phyloP scores from a whole-genome alignment of 2,797 vertebrate species.

The Lutjanus argentimaculatus region DNA sequence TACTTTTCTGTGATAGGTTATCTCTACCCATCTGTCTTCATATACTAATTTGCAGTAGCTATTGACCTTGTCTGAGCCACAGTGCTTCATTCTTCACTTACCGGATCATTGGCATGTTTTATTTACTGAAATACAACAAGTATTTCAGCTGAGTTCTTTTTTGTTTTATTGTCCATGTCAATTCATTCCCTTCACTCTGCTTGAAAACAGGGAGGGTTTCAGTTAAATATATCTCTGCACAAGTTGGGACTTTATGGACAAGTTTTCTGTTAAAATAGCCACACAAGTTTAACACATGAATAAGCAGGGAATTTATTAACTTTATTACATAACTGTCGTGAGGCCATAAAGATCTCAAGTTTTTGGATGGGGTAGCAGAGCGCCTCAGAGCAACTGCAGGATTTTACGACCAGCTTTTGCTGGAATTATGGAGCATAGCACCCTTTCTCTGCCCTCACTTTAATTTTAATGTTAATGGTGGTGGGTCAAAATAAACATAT shows the following conservation, averaged over 20 bases:
- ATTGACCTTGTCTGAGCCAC: constrained; percentile 26
- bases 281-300: constrained; percentile 50
- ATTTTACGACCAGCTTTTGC: constrained; percentile 49
- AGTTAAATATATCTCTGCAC: constrained; percentile 39
- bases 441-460: constrained; percentile 44
- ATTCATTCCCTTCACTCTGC: constrained; percentile 30
- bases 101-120: constrained; percentile 44
- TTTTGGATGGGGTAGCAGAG: constrained; percentile 25
- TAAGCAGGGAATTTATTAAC: constrained; percentile 57
- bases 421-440: constrained; percentile 43
- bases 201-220: constrained; percentile 18
- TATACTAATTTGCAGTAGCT: constrained; percentile 30
- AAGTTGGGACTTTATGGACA: constrained; percentile 18
- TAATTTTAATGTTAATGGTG: constrained; percentile 37
- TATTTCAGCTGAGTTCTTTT: constrained; percentile 22
- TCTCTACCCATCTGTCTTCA: constrained; percentile 41
- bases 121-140: constrained; percentile 47
- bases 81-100: constrained; percentile 41
- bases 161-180: constrained; percentile 45
- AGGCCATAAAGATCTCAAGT: constrained; percentile 60
- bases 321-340: constrained; percentile 68
- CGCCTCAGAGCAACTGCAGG: constrained; percentile 18
- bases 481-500: constrained; percentile 52
- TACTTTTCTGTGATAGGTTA: constrained; percentile 1
- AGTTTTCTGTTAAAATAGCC: constrained; percentile 34